Base-by-base conservation (phyloP, 2,113 vertebrate genomes). In the Ranitomeya variabilis region DNA sequence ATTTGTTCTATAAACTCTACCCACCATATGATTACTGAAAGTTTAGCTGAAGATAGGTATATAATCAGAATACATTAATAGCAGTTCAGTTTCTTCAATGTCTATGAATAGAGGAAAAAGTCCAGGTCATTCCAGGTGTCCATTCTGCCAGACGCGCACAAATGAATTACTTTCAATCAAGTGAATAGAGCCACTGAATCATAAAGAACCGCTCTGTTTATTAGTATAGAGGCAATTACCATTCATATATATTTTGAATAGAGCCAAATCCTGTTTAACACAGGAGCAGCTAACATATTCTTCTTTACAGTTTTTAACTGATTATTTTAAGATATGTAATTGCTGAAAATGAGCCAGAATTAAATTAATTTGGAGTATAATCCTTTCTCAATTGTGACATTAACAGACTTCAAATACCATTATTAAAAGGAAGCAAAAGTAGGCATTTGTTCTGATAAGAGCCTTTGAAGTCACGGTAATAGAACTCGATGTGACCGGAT, bases 311-410 rank as follows among this genome's bases (percentile, higher is more conserved):
- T 37, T 60, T 83, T 51, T 67, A 83, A 60, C 80, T 83, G 80
- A 83, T 83, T 62, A 60, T 83, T 66, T 83, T 83, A 83, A 52
- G 80, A 83, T 83, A 83, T 83, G 60, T 83, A 83, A 83, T 83
- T 83, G 80, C 80, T n/a, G 80, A 83, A 83, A 66, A 83, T 52
- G 31, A 83, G 60, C 80, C 80, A 15, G 60, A 83, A 60, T 67
- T 31, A 66, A 83, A 66, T 66, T 83, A 83, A 83, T 83, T 83
- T 83, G 80, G 18, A 83, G 80, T 19, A 8, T 83, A 83, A 83
- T 83, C 37, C 62, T 66, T 83, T 67, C 80, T 83, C 80, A 83
- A 52, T 51, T 66, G 80, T 83, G 80, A 83, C 60, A 83, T 83
- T 83, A 83, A 60, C 80, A 52, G 80, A 83, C 80, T 83, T 83